Percentiles rank a stretch among this genome's conserved stretches.
Evolutionary conservation across 2,113 vertebrate species (phyloP).

Genomic region (Cyprinodon variegatus): DNA sequence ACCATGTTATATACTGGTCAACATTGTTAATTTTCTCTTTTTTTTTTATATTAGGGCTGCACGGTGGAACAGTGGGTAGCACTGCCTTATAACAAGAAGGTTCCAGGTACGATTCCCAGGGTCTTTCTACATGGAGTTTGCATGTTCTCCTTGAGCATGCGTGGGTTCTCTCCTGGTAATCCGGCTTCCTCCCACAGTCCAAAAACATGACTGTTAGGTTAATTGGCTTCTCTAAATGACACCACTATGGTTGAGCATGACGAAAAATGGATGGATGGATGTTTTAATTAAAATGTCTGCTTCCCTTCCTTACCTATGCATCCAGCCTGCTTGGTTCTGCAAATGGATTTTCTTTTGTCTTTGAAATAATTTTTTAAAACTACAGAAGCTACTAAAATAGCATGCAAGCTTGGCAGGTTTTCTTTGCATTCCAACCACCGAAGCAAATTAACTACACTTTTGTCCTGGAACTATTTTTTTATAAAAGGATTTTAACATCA

Average conservation of each 20-base stretch:
- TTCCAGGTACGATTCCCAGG: too few relatives aligned
- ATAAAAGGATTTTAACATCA: neutral
- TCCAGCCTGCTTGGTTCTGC: neutral
- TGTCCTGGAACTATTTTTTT: neutral
- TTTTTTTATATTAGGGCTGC: too few relatives aligned
- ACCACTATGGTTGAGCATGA: too few relatives aligned
- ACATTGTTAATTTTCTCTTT: neutral
- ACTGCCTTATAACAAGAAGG: too few relatives aligned
- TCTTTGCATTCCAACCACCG: neutral
- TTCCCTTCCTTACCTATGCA: neutral
- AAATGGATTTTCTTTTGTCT: neutral
- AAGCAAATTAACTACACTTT: neutral
- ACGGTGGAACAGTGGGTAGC: too few relatives aligned
- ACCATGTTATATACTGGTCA: neutral
- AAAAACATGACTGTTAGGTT: too few relatives aligned
- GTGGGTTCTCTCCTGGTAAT: too few relatives aligned
- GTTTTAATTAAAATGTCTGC: neutral
- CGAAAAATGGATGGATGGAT: too few relatives aligned
- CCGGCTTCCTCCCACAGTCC: too few relatives aligned
- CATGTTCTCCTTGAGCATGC: too few relatives aligned
- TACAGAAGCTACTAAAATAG: neutral
- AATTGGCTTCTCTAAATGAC: too few relatives aligned
- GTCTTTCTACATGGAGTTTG: too few relatives aligned
- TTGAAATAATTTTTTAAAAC: neutral
- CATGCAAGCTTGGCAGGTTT: neutral